Evolutionary conservation across 2,797 vertebrate species (phyloP).

Genomic region (Hyperoplus lanceolatus): DNA sequence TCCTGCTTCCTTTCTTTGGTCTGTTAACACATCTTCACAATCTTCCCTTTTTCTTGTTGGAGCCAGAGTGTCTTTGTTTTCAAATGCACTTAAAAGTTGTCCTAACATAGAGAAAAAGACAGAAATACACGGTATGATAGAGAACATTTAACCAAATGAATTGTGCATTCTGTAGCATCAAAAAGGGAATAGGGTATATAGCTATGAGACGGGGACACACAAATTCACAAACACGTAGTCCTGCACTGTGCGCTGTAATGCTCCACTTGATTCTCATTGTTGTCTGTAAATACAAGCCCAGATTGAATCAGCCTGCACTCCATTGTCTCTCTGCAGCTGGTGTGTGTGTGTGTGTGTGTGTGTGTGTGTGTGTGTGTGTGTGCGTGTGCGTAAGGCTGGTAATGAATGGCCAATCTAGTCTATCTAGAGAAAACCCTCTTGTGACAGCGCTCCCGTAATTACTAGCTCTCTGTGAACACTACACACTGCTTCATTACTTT

Average conservation of each 20-base stretch:
- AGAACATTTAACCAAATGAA: neutral
- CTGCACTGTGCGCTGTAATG: constrained; percentile 91
- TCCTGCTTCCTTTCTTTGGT: neutral
- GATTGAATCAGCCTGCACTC: constrained; percentile 98
- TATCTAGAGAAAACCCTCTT: constrained; percentile 95
- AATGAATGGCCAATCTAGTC: constrained; percentile 99
- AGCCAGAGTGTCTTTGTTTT: too few relatives aligned
- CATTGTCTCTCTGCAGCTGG: constrained; percentile 95
- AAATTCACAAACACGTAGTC: constrained; percentile 54
- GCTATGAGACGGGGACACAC: constrained; percentile 21
- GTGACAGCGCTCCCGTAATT: constrained; percentile 97
- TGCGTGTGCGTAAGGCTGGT: constrained; percentile 84
- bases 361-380: constrained; percentile 74
- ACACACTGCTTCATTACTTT: constrained; percentile 90
- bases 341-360: constrained; percentile 80
- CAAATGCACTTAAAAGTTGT: neutral
- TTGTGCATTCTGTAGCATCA: neutral
- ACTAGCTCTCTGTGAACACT: constrained; percentile 91
- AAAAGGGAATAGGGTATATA: constrained; percentile 4
- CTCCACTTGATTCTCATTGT: constrained; percentile 98
- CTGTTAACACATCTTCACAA: constrained; percentile 1
- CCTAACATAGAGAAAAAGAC: constrained; percentile 1
- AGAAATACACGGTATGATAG: neutral
- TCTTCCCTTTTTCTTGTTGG: neutral
- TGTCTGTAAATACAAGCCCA: constrained; percentile 99